A percentile compares a stretch with the other conserved stretches of the same genome.
Conservation (phyloP, 1,140 invertebrate species). For the Macrostomum lignano region DNA sequence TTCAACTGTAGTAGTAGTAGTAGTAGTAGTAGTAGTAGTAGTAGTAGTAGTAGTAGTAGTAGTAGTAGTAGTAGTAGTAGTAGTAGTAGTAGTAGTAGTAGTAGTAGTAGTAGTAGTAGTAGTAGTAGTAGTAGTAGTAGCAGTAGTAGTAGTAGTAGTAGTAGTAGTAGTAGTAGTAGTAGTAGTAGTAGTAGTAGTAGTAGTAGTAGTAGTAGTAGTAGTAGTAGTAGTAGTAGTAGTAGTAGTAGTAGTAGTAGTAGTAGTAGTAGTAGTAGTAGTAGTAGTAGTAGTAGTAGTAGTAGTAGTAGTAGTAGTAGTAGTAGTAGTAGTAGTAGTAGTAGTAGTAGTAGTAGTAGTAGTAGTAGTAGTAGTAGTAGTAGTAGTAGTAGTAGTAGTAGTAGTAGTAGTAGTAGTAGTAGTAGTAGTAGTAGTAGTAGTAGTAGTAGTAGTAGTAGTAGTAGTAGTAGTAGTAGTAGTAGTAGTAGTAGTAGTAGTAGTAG, state of each 20-base stretch:
- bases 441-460: too few species aligned
- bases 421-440: too few species aligned
- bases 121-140: constrained; percentile 6
- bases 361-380: constrained; percentile 4
- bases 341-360: constrained; percentile 3
- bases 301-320: constrained; percentile 6
- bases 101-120: constrained; percentile 5
- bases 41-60: constrained; percentile 4
- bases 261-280: constrained; percentile 4
- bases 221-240: not conserved
- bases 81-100: constrained; percentile 5
- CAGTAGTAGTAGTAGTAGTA: constrained; percentile 6
- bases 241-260: constrained; percentile 5
- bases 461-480: too few species aligned
- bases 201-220: constrained; percentile 1
- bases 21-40: constrained; percentile 3
- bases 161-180: constrained; percentile 5
- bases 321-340: constrained; percentile 4
- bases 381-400: constrained; percentile 3
- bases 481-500: too few species aligned
- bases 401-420: constrained; percentile 3
- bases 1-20: not conserved
- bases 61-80: not conserved
- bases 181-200: constrained; percentile 1
- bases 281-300: constrained; percentile 6